These are phyloP conservation scores for Enchytraeus crypticus DNA, from an alignment of 2,888 invertebrate species.

Conservation along the genomic window DNA sequence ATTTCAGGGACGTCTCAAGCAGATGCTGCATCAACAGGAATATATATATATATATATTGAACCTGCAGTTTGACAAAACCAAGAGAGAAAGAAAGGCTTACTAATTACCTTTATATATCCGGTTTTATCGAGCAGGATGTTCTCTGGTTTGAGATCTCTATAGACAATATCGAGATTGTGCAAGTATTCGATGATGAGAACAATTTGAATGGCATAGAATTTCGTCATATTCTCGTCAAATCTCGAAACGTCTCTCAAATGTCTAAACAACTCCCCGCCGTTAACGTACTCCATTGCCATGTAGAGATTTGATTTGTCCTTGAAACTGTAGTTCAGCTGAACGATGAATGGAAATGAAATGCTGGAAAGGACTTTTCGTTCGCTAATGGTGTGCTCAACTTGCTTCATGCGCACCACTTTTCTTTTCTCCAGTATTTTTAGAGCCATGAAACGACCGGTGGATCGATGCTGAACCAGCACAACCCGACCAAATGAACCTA, in stretches of 20 bases:
- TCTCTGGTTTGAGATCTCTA: conserved; percentile 58
- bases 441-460: no score
- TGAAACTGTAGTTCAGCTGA: background rate
- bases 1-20: no score
- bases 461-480: no score
- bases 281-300: conserved; percentile 95
- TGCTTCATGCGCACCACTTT: background rate
- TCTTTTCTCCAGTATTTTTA: no score
- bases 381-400: background rate
- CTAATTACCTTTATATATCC: conserved; percentile 95
- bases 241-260: conserved; percentile 79
- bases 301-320: conserved; percentile 73
- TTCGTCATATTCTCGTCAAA: conserved; percentile 69
- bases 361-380: background rate
- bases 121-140: conserved; percentile 77
- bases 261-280: conserved; percentile 89
- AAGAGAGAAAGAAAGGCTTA: no score
- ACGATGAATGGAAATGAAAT: background rate
- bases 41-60: no score
- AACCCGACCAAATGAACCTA: no score
- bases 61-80: no score
- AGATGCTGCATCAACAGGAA: no score
- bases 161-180: conserved; percentile 60
- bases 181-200: conserved; percentile 84
- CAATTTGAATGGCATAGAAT: conserved; percentile 89